Base-by-base conservation (phyloP, 2,888 invertebrate species). In the Mayetiola destructor region DNA sequence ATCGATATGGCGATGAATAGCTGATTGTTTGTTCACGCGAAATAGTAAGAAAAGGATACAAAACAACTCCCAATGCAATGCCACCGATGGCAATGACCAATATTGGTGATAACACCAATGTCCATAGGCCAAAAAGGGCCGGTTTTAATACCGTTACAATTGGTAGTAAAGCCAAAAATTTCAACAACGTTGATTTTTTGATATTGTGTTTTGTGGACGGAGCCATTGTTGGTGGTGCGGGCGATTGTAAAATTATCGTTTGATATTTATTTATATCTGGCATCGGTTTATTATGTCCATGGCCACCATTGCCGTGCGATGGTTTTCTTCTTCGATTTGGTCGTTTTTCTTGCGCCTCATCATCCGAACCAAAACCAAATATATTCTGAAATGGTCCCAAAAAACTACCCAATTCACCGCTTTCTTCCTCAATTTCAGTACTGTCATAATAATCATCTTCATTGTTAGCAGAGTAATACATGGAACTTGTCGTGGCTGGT, bases 21-120 rank as follows among this genome's bases (percentile, higher is more conserved):
- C 20, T 14, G 9, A 56, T 42, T 16, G 42, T n/a, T 53, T 53
- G 52, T 10, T 21, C 20, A 10, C 48, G 20, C 3, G 59, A 73
- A 0, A 82, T 79, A 59, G 82, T 72, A 61, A 79, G 75, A 77
- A 78, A 83, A 0, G 82, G 84, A 58, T 82, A 78, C 60, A 84
- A 69, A 48, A 82, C 74, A 0, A 82, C 74, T 1, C 80, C 76
- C 16, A 80, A 66, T 0, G 82, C 77, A 14, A 84, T 77, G 0
- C 79, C 75, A 0, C 82, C 77, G 1, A 80, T 77, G 55, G 84
- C 76, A 37, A 82, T 69, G 56, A 83, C 71, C 1, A 77, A 77
- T 53, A 84, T 67, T 0, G 85, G 85, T 0, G 84, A 77, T 52
- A 84, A 70, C 56, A 80, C 68, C 63, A 83, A 63, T 57, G 82